Evolutionary conservation across 2,888 invertebrate species (phyloP).

Genomic region (Caenorhabditis zanzibari): DNA sequence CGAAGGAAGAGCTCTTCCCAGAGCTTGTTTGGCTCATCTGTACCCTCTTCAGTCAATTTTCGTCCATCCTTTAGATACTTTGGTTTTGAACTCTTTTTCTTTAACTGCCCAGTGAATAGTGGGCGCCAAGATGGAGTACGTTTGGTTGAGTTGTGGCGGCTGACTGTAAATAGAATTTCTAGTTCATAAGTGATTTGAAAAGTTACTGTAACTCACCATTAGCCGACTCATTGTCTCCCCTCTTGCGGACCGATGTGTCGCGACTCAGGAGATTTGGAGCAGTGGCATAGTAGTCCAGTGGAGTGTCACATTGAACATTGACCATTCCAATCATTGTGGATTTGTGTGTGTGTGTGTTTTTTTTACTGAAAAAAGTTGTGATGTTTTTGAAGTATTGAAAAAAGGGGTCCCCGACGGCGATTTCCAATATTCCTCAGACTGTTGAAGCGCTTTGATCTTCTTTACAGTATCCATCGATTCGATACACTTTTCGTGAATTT

Average conservation of each 20-base stretch:
- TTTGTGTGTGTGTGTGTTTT: conserved; percentile 4
- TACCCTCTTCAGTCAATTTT: conserved; percentile 67
- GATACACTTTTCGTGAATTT: too few species aligned
- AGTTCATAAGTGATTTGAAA: too few species aligned
- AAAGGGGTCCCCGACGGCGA: too few species aligned
- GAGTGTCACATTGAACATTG: conserved; percentile 79
- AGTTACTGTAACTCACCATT: conserved; percentile 39
- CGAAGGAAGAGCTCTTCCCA: conserved; percentile 79
- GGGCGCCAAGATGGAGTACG: conserved; percentile 71
- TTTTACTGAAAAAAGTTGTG: background rate
- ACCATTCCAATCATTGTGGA: conserved; percentile 80
- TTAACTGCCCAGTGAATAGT: conserved; percentile 71
- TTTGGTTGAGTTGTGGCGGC: conserved; percentile 54
- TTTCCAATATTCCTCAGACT: too few species aligned
- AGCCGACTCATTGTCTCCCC: conserved; percentile 59
- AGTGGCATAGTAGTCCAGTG: conserved; percentile 78
- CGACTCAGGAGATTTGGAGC: conserved; percentile 68
- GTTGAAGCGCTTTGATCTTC: too few species aligned
- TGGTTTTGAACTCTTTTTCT: conserved; percentile 69
- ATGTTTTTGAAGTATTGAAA: too few species aligned
- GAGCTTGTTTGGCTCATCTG: conserved; percentile 74
- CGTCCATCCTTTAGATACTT: conserved; percentile 78
- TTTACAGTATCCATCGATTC: too few species aligned
- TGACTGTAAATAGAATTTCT: too few species aligned
- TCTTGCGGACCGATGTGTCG: conserved; percentile 55